Percentiles rank a stretch among this genome's conserved stretches.
Evolutionary conservation across 2,797 vertebrate genomes (phyloP).

Genomic region (Onychomys arenicola): DNA sequence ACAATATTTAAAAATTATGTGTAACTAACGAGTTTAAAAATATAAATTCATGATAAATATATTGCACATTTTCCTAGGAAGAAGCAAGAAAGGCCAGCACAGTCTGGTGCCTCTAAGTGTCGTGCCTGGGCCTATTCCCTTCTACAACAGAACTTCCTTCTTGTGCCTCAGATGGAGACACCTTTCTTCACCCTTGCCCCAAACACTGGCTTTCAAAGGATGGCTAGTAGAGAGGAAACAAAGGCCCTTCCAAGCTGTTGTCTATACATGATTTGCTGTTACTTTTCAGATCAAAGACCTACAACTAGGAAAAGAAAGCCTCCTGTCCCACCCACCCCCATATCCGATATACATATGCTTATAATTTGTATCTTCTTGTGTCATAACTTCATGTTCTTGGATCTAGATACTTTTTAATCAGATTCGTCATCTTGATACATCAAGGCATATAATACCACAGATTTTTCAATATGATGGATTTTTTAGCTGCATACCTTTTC

Average conservation of each 20-base stretch:
- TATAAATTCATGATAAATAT: not conserved
- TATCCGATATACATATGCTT: not conserved
- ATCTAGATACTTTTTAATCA: constrained; percentile 69
- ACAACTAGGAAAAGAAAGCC: constrained; percentile 55
- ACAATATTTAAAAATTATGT: constrained; percentile 15
- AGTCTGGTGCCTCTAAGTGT: not conserved
- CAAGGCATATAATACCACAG: constrained; percentile 18
- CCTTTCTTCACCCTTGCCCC: not conserved
- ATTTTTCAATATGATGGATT: constrained; percentile 76
- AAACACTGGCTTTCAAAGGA: constrained; percentile 39
- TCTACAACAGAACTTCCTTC: not conserved
- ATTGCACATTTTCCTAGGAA: not conserved
- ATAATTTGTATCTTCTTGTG: constrained; percentile 1
- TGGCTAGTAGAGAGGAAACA: not conserved
- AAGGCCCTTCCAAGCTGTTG: not conserved
- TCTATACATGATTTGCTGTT: not conserved
- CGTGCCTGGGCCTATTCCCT: not conserved
- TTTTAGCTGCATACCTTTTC: constrained; percentile 57
- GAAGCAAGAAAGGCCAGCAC: not conserved
- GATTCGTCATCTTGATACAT: constrained; percentile 63
- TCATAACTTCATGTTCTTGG: constrained; percentile 19
- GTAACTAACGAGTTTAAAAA: not conserved
- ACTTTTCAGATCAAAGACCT: constrained; percentile 72
- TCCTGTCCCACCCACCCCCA: not conserved
- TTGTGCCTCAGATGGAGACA: not conserved